Percentiles rank a stretch among this genome's conserved stretches.
These are phyloP conservation scores for Coenonympha arcania DNA, from an alignment of 2,888 invertebrate species.

Conservation along the genomic window DNA sequence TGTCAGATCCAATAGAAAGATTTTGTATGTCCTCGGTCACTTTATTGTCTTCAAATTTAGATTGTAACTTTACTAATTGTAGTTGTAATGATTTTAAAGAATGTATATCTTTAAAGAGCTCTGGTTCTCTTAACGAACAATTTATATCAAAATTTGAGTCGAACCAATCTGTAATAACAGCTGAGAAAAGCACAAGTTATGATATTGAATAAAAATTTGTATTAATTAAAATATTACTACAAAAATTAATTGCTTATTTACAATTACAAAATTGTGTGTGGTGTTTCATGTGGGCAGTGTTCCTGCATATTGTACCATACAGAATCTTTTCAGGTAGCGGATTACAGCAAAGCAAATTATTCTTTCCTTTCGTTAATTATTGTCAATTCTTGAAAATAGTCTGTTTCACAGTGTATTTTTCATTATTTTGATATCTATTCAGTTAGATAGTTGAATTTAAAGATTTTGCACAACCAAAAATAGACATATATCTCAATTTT, in stretches of 20 bases:
- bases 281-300: no score
- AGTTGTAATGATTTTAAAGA: slow-evolving; percentile 2
- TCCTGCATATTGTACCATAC: no score
- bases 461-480: no score
- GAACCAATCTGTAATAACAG: neutral
- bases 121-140: neutral
- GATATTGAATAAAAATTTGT: neutral
- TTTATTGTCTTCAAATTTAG: slow-evolving; percentile 21
- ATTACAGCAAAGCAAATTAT: no score
- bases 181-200: neutral
- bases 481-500: no score
- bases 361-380: no score
- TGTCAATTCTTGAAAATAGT: no score
- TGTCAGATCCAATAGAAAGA: slow-evolving; percentile 24
- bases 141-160: neutral
- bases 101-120: neutral
- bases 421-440: no score
- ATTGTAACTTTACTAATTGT: slow-evolving; percentile 13
- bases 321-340: no score
- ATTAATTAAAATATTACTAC: neutral
- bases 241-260: neutral
- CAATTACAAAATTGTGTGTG: no score
- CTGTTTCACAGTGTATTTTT: no score
- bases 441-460: no score
- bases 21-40: slow-evolving; percentile 26